Evolutionary conservation across 2,888 invertebrate genomes (phyloP).

Genomic region (Rhodophaea formosa): DNA sequence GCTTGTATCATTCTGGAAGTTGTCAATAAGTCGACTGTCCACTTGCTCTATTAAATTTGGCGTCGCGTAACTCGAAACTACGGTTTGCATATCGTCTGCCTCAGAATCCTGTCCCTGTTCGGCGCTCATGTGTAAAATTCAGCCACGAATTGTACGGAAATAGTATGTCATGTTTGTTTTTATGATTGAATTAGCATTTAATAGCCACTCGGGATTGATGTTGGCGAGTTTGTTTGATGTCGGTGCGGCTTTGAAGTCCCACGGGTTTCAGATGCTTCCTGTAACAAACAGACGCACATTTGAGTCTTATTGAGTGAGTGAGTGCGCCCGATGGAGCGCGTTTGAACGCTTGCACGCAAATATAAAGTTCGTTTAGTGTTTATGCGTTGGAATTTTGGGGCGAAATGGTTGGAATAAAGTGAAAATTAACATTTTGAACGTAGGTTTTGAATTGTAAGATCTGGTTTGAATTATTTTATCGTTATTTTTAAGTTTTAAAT

Average conservation of each 20-base stretch:
- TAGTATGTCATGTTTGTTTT: slow-evolving; percentile 73
- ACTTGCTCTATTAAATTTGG: slow-evolving; percentile 51
- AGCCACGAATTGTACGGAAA: slow-evolving; percentile 52
- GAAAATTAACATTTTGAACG: too few relatives aligned
- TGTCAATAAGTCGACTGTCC: slow-evolving; percentile 44
- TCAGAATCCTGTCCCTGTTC: slow-evolving; percentile 40
- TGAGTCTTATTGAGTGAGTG: slow-evolving; percentile 57
- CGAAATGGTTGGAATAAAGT: background rate
- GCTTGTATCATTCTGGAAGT: slow-evolving; percentile 36
- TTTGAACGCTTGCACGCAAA: background rate
- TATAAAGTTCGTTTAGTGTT: background rate
- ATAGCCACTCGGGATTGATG: slow-evolving; percentile 55
- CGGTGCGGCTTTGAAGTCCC: slow-evolving; percentile 58
- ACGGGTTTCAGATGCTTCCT: slow-evolving; percentile 58
- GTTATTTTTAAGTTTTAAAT: too few relatives aligned
- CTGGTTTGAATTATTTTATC: too few relatives aligned
- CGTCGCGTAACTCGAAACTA: slow-evolving; percentile 56
- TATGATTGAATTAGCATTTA: slow-evolving; percentile 72
- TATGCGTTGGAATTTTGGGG: background rate
- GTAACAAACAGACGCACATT: slow-evolving; percentile 61
- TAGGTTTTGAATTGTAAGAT: too few relatives aligned
- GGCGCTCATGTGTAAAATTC: slow-evolving; percentile 61
- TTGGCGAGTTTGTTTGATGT: slow-evolving; percentile 57
- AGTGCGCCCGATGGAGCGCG: slow-evolving; percentile 27
- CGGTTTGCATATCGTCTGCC: slow-evolving; percentile 63